Base-by-base conservation (phyloP, 2,888 invertebrate genomes). In the Callyntrura sp. region DNA sequence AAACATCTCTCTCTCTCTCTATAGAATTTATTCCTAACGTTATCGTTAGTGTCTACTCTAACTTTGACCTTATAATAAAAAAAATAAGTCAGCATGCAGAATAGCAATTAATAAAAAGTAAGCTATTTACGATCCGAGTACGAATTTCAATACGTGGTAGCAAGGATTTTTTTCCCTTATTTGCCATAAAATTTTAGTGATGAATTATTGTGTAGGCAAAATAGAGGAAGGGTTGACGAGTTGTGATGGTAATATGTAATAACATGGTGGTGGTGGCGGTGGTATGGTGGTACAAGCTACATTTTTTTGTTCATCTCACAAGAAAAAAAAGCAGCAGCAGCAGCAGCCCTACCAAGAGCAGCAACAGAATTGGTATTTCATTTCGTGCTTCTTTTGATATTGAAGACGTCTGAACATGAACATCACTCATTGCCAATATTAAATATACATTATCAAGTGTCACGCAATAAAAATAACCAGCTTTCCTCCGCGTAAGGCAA, bases 181-280 rank as follows among this genome's bases (percentile, higher is more conserved):
- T 76, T 78, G 51, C 28, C 51, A 78, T 78, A 78, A 51, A 78
- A 78, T 55, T n/a, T 78, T n/a, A 25, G 76, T 55, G 20, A 78
- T 55, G 76, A 78, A 55, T 76, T 78, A 55, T 78, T 23, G 51
- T 45, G 45, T 48, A 78, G 51, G 51, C 23, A 23, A 25, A 14
- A 14, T 78, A 51, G 70, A 70, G 70, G 70, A 70, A 70, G 70
- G 70, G 43, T 45, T 70, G 70, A 70, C 45, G 35, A 70, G 43
- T 70, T 70, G 70, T 35, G 45, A 45, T 45, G 45, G 45, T 17
- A 45, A 70, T 45, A 17, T 2, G n/a, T 25, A 68, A 20, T 4
- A 17, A 35, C n/a, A 17, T 35, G 20, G 8, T 68, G 68, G 68
- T 35, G n/a, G 28, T 25, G 28, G 12, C n/a, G n/a, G n/a, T n/a